Base-by-base conservation (phyloP, 2,888 invertebrate species). In the Tanypteryx hageni region DNA sequence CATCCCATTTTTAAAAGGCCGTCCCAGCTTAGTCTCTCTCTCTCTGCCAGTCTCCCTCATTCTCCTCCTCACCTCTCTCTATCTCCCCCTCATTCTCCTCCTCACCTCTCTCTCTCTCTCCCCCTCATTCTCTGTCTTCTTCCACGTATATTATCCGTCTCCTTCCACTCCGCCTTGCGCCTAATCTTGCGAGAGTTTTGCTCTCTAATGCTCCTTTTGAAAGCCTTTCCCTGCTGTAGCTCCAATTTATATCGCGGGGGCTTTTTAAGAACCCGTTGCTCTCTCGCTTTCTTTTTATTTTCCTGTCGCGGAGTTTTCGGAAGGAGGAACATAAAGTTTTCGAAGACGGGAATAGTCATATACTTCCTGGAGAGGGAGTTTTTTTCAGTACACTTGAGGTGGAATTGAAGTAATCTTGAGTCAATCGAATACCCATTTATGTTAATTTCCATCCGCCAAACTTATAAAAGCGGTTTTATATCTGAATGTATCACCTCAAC, bases 201-300 rank as follows among this genome's bases (percentile, higher is more conserved):
- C 44, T 56, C 83, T 58, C 64, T 86, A 89, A 89, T 89, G 89
- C 89, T 16, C 44, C 61, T 68, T 64, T 89, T 89, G 64, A 89
- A 89, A 89, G 68, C 89, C 14, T 89, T 89, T 89, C 89, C 58
- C 9, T 89, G 68, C 89, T 64, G 9, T 18, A 56, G 18, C 64
- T 89, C n/a, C 31, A 89, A 68, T 68, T n/a, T 64, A 44, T 64
- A 89, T 61, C 31, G 83, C 31, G 64, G 14, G 0, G 14, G 31
- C 27, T 18, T 89, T 44, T 61, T 61, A 86, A 31, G 61, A 61
- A 61, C 22, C 31, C 86, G 31, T 14, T 18, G 56, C 64, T 89
- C 64, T 31, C 44, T 64, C n/a, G 44, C 13, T 13, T 64, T 44
- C 89, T 44, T 18, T 61, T n/a, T 56, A 18, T 7, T 9, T 16